Conservation (phyloP, 2,797 vertebrate genomes). For the Cheirogaleus major region DNA sequence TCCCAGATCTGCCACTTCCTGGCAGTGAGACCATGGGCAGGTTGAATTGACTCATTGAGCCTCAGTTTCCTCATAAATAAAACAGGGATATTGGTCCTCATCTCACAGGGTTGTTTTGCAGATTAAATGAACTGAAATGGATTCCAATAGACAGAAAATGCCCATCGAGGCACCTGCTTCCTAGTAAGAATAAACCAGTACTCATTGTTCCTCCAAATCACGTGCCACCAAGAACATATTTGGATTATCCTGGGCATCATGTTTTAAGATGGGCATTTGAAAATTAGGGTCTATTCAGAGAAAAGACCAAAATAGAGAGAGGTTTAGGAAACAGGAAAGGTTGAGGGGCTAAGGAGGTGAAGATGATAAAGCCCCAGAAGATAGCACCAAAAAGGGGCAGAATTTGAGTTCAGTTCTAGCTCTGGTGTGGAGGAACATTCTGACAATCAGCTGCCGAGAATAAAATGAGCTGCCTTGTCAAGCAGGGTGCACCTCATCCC, state of each 20-base stretch:
- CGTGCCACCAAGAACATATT: neutral
- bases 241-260: neutral
- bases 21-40: neutral
- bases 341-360: neutral
- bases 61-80: neutral
- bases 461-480: neutral
- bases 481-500: rapidly evolving
- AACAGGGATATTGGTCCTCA: neutral
- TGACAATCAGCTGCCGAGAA: neutral
- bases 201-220: neutral
- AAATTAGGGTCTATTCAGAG: neutral
- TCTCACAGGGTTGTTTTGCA: neutral
- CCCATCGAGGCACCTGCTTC: neutral
- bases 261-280: neutral
- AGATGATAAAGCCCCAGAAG: neutral
- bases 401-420: neutral
- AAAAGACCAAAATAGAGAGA: neutral
- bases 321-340: neutral
- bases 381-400: neutral
- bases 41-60: neutral
- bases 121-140: neutral
- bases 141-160: neutral
- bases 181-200: neutral
- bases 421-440: neutral
- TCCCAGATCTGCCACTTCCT: neutral